Conservation (phyloP, 2,888 invertebrate genomes). For the Drosophila anceps region DNA sequence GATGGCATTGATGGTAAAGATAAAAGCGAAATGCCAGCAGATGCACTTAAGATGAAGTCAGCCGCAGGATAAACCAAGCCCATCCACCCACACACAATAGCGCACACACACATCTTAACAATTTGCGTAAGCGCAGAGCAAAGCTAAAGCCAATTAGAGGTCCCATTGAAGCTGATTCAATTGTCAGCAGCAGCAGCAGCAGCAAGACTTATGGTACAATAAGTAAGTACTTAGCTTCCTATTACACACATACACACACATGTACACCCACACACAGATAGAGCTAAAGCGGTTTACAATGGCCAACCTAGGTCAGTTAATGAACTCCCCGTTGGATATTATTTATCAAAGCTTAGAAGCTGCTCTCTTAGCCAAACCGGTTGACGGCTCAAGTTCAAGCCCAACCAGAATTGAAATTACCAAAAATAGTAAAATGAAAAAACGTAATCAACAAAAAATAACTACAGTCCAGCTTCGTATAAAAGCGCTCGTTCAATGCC, state of each 20-base stretch:
- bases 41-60: conserved; percentile 15
- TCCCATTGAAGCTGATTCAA: conserved; percentile 52
- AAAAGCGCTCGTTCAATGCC: conserved; percentile 57
- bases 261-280: conserved; percentile 2
- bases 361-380: conserved; percentile 61
- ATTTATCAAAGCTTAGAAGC: conserved; percentile 65
- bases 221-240: conserved; percentile 48
- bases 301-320: conserved; percentile 71
- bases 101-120: conserved; percentile 8
- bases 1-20: conserved; percentile 50
- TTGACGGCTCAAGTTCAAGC: conserved; percentile 67
- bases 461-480: conserved; percentile 51
- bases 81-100: conserved; percentile 7
- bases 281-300: conserved; percentile 36
- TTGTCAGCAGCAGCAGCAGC: conserved; percentile 30
- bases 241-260: conserved; percentile 30
- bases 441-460: conserved; percentile 4
- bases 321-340: conserved; percentile 63
- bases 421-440: conserved; percentile 22
- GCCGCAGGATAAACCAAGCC: conserved; percentile 7
- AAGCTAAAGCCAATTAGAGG: conserved; percentile 64
- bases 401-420: conserved; percentile 56
- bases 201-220: conserved; percentile 30
- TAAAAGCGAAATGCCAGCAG: conserved; percentile 49
- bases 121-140: conserved; percentile 59